Conservation (phyloP, 1,140 invertebrate genomes). For the Hycleus phaleratus region DNA sequence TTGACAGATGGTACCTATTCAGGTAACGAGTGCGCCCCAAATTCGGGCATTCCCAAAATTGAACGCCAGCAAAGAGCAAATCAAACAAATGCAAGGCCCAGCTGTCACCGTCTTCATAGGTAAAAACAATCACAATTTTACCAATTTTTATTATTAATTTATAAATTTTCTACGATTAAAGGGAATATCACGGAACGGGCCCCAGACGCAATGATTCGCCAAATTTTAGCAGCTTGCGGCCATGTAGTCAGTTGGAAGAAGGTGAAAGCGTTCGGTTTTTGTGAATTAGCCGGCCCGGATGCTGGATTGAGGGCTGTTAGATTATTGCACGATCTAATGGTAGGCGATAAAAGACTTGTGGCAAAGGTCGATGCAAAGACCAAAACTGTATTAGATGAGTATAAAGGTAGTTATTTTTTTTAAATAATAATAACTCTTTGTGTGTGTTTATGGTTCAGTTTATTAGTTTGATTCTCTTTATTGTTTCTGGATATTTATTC, state of each 20-base stretch:
- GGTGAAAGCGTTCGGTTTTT: slow-evolving; percentile 98
- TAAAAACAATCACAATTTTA: slow-evolving; percentile 27
- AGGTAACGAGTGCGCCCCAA: slow-evolving; percentile 43
- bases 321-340: slow-evolving; percentile 86
- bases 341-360: slow-evolving; percentile 88
- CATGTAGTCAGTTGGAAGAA: slow-evolving; percentile 94
- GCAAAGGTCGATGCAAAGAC: slow-evolving; percentile 98
- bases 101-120: slow-evolving; percentile 94
- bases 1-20: slow-evolving; percentile 44
- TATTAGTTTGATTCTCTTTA: too few species aligned
- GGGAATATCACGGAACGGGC: slow-evolving; percentile 96
- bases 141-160: not conserved
- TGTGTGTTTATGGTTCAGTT: too few species aligned
- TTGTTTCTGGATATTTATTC: too few species aligned
- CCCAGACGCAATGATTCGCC: slow-evolving; percentile 89
- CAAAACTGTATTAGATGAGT: slow-evolving; percentile 87
- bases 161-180: slow-evolving; percentile 24
- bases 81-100: slow-evolving; percentile 58
- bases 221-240: slow-evolving; percentile 85
- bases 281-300: slow-evolving; percentile 92
- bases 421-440: too few species aligned
- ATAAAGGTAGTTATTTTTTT: slow-evolving; percentile 59
- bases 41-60: slow-evolving; percentile 38
- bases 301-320: slow-evolving; percentile 89
- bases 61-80: slow-evolving; percentile 40